Conservation (phyloP, 1,140 invertebrate genomes). For the Hyles vespertilio region DNA sequence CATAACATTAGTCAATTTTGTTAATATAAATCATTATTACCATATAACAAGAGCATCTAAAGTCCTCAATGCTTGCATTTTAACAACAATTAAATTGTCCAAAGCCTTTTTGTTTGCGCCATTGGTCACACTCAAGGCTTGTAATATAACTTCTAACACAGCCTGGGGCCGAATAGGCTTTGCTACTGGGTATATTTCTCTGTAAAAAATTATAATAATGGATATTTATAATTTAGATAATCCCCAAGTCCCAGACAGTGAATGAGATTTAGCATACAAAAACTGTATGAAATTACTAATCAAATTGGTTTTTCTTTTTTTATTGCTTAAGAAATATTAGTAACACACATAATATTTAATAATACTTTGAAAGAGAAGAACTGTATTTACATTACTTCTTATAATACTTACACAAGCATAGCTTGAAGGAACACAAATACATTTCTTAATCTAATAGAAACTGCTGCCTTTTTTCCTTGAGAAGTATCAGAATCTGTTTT, state of each 20-base stretch:
- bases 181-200: conserved; percentile 54
- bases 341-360: no score
- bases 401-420: conserved; percentile 60
- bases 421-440: conserved; percentile 58
- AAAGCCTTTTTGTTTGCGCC: conserved; percentile 10
- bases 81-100: conserved; percentile 30
- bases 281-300: no score
- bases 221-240: no score
- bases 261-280: no score
- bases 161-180: conserved; percentile 52
- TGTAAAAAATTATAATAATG: conserved; percentile 21
- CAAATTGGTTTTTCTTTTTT: no score
- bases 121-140: conserved; percentile 41
- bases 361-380: no score
- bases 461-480: conserved; percentile 24
- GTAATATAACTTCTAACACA: conserved; percentile 46
- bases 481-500: conserved; percentile 13
- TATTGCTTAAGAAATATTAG: not conserved
- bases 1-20: not conserved
- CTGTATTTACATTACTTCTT: no score
- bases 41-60: conserved; percentile 54
- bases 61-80: conserved; percentile 49
- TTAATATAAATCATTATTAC: conserved; percentile 29
- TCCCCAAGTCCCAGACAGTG: no score
- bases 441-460: conserved; percentile 46